These are phyloP conservation scores for Holacanthella duospinosa DNA, from an alignment of 2,888 invertebrate genomes.

Conservation along the genomic window DNA sequence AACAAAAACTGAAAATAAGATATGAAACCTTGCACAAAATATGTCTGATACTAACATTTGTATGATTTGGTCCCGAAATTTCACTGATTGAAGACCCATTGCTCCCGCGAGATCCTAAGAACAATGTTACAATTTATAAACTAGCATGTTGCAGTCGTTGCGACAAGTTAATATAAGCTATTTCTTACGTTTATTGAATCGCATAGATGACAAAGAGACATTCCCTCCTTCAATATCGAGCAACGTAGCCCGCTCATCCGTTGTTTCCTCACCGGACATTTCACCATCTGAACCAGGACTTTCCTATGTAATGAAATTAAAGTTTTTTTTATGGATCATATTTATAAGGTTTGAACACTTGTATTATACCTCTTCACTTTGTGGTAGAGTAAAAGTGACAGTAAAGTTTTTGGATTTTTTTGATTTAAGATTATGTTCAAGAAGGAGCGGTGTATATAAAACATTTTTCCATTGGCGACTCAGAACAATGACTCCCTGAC, in stretches of 20 bases:
- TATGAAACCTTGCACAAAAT: no score
- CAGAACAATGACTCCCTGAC: conserved; percentile 91
- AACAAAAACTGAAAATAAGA: no score
- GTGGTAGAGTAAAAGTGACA: conserved; percentile 77
- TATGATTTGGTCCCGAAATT: conserved; percentile 19
- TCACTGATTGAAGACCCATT: conserved; percentile 30
- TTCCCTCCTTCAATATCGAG: conserved; percentile 48
- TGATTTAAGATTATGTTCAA: conserved; percentile 67
- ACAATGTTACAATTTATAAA: no score
- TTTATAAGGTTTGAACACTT: no score
- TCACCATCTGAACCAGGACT: conserved; percentile 46
- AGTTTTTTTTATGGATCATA: background rate
- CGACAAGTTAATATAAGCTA: conserved; percentile 1
- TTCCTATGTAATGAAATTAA: conserved; percentile 23
- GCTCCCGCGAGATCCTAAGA: conserved; percentile 27
- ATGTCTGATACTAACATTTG: conserved; percentile 12
- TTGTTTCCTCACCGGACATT: conserved; percentile 46
- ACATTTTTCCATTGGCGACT: conserved; percentile 96
- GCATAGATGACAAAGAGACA: conserved; percentile 30
- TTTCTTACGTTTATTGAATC: conserved; percentile 29
- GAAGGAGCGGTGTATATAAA: conserved; percentile 78
- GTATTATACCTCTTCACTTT: conserved; percentile 72
- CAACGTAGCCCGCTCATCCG: conserved; percentile 62
- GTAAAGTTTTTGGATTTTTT: conserved; percentile 68
- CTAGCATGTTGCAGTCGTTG: no score